A percentile compares a stretch with the other conserved stretches of the same genome.
Evolutionary conservation across 2,888 invertebrate genomes (phyloP).

Genomic region (Cataglyphis altisquamis): DNA sequence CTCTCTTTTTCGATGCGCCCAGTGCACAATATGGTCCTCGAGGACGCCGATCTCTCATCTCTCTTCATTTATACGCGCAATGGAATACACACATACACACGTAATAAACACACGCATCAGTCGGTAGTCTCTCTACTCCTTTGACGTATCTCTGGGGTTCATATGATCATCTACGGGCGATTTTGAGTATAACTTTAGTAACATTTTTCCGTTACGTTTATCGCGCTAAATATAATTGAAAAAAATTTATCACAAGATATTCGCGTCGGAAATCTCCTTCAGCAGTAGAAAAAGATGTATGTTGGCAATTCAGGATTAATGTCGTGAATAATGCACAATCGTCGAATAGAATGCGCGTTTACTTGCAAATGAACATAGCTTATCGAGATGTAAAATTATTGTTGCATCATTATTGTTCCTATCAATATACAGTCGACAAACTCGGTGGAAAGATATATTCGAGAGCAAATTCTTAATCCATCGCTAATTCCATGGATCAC

Average conservation of each 20-base stretch:
- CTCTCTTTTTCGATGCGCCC: not conserved
- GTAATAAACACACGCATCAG: conserved; percentile 7
- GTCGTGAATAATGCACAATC: not conserved
- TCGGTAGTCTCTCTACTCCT: conserved; percentile 11
- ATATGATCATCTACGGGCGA: not conserved
- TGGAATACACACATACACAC: not conserved
- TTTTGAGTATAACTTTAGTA: not conserved
- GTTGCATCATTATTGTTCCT: not conserved
- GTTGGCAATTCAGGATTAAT: conserved; percentile 1
- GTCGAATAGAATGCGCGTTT: not conserved
- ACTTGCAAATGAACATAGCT: not conserved
- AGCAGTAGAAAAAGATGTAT: not conserved
- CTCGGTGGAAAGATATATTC: not conserved
- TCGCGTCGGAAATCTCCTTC: not conserved
- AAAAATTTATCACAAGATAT: conserved; percentile 21
- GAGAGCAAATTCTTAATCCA: not conserved
- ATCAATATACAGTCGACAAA: not conserved
- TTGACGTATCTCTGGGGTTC: not conserved
- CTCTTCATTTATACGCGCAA: conserved; percentile 8
- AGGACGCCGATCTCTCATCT: conserved; percentile 19
- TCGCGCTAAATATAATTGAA: not conserved
- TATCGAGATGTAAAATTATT: conserved; percentile 12
- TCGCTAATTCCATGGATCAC: not conserved
- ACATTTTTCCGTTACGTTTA: not conserved
- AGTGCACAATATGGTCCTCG: conserved; percentile 17